Conservation (phyloP, 2,113 vertebrate genomes). For the Corythaeola cristata region DNA sequence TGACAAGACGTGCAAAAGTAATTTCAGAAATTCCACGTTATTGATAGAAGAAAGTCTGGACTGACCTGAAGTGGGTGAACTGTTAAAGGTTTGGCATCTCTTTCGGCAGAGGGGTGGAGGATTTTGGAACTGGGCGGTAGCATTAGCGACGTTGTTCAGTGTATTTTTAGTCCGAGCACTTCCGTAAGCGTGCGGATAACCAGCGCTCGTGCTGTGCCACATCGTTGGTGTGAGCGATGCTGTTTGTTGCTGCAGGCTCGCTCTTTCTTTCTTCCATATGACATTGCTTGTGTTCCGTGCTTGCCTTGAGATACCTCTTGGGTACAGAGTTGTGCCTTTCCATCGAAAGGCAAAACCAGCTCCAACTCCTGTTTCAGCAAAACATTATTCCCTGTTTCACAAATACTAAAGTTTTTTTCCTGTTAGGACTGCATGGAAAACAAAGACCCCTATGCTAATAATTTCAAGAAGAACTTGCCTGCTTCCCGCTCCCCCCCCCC, state of each 20-base stretch:
- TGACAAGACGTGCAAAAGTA: neutral
- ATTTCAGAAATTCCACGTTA: conserved; percentile 29
- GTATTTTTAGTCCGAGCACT: conserved; percentile 35
- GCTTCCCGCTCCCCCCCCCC: neutral
- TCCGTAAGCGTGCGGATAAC: neutral
- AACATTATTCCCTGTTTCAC: neutral
- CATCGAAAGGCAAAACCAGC: neutral
- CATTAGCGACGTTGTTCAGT: conserved; percentile 29
- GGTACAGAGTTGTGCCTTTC: conserved; percentile 64
- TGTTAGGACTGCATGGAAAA: too few relatives aligned
- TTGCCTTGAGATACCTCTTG: conserved; percentile 22
- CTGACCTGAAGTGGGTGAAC: conserved; percentile 9
- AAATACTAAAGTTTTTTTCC: neutral
- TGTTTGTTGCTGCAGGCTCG: conserved; percentile 47
- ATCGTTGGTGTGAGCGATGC: conserved; percentile 12
- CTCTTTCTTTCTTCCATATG: conserved; percentile 7
- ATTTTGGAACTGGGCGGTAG: conserved; percentile 54
- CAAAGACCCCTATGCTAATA: neutral
- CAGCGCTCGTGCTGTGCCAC: conserved; percentile 13
- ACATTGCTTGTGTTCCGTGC: conserved; percentile 31
- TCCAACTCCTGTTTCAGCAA: neutral
- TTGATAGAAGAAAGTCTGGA: neutral
- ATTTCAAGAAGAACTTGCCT: neutral
- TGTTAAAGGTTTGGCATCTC: conserved; percentile 38
- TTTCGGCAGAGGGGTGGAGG: conserved; percentile 33